A percentile compares a stretch with the other conserved stretches of the same genome.
Evolutionary conservation across 2,113 vertebrate species (phyloP).

Genomic region (Cavia aperea): DNA sequence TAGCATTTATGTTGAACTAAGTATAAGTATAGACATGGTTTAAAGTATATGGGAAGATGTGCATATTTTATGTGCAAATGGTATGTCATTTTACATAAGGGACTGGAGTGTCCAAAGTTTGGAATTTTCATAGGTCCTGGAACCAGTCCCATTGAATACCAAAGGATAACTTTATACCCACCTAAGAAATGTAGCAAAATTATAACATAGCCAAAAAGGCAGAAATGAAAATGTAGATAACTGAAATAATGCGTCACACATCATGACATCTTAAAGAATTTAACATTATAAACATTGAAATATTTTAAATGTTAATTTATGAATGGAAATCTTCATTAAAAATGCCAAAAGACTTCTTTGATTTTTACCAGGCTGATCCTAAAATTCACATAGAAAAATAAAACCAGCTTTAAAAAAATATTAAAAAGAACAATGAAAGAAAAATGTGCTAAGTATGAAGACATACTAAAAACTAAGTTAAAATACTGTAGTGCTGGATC

Average conservation of each 20-base stretch:
- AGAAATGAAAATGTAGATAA: background rate
- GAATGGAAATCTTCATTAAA: background rate
- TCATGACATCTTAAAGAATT: background rate
- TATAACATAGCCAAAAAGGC: background rate
- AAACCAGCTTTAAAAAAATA: background rate
- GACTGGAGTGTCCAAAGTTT: background rate
- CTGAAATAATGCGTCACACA: background rate
- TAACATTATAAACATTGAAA: background rate
- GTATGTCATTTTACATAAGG: background rate
- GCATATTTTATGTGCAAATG: background rate
- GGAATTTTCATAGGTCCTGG: background rate
- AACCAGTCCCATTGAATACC: background rate
- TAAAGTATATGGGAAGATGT: background rate
- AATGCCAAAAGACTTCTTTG: background rate
- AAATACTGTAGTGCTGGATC: background rate
- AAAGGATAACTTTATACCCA: background rate
- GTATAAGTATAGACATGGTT: background rate
- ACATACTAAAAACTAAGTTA: background rate
- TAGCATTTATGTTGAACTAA: background rate
- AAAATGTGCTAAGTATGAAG: background rate
- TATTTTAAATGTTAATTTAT: background rate
- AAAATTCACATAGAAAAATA: slow-evolving; percentile 17
- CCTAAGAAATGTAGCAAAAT: background rate
- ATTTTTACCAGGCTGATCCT: background rate
- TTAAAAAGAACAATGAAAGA: background rate